Conservation (phyloP, 1,140 invertebrate genomes). For the Episyrphus balteatus region DNA sequence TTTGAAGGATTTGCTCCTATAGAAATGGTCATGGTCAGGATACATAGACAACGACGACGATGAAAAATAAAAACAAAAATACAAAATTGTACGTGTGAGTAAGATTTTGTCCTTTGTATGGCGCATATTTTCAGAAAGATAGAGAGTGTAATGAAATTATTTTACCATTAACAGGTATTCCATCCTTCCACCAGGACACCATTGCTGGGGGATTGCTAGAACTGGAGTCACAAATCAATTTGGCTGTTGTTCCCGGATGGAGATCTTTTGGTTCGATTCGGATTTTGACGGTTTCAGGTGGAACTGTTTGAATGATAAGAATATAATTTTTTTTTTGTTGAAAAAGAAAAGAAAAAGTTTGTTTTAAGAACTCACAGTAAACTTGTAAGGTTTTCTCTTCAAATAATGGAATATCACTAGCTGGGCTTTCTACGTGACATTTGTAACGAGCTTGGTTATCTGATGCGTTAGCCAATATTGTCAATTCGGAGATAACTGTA, state of each 20-base stretch:
- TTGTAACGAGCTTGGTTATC: constrained; percentile 84
- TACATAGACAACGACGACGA: too few relatives aligned
- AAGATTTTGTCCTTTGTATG: too few relatives aligned
- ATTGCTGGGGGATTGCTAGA: constrained; percentile 86
- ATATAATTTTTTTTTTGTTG: too few relatives aligned
- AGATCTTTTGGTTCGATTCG: constrained; percentile 62
- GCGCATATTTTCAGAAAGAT: neutral
- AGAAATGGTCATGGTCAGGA: too few relatives aligned
- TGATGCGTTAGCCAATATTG: constrained; percentile 69
- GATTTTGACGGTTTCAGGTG: constrained; percentile 75
- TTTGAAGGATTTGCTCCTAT: constrained; percentile 45
- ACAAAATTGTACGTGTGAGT: neutral
- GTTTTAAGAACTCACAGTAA: constrained; percentile 73
- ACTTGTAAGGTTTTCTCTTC: constrained; percentile 72
- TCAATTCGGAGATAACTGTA: constrained; percentile 70
- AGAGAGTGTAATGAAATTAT: neutral
- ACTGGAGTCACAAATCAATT: constrained; percentile 75
- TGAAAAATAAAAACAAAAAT: too few relatives aligned
- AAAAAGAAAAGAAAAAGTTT: constrained; percentile 6
- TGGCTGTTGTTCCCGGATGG: constrained; percentile 61
- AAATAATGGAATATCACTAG: constrained; percentile 72
- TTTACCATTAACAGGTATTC: constrained; percentile 61
- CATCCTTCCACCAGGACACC: constrained; percentile 83
- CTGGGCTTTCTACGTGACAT: constrained; percentile 85
- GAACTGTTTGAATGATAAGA: constrained; percentile 49